Evolutionary conservation across 1,140 invertebrate genomes (phyloP), one percentile per base, ranked within the genome.

Genomic region (Chelonus insularis): DNA sequence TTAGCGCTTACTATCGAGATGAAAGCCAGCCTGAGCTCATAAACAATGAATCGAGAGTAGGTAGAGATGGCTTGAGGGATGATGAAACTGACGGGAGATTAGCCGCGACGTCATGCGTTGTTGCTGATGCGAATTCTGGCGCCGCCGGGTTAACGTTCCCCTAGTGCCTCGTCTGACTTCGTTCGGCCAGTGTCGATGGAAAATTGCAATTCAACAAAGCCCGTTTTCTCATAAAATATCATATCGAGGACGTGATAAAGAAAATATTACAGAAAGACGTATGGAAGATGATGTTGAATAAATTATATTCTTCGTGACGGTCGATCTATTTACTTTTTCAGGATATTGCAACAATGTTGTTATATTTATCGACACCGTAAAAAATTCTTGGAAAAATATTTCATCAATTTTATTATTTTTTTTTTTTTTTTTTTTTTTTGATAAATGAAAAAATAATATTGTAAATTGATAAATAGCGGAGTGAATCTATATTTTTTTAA

Each of bases 41-140:
- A 52, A 60, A 60, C 48, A 60, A 54, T 60, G 58, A 60, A 52
- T 60, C 25, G 21, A 7, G 45, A 36, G 21, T 25, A n/a, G 21
- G 21, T 29, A 21, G 29, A 20, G 23, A 41, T 34, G 9, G 48
- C 32, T 29, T 36, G 50, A 18, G 50, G 36, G 50, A 51, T 60
- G 50, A 60, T 60, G 39, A 45, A 60, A 45, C 58, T 60, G 58
- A 54, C 58, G 51, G 50, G 48, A 48, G 58, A 60, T 60, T 60
- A 60, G 50, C 58, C 25, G 48, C 18, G 41, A 54, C 25, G 43
- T 50, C 39, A 58, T 48, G 32, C 57, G 29, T 36, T 51, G 20
- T 25, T 18, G 20, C 36, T 21, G 37, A 43, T 39, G 55, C 20
- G 25, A 7, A 12, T 23, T 43, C 16, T 41, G 32, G 36, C 11